Evolutionary conservation across 2,797 vertebrate species (phyloP), one percentile per base, ranked within the genome.

Genomic region (Sylvilagus floridanus): DNA sequence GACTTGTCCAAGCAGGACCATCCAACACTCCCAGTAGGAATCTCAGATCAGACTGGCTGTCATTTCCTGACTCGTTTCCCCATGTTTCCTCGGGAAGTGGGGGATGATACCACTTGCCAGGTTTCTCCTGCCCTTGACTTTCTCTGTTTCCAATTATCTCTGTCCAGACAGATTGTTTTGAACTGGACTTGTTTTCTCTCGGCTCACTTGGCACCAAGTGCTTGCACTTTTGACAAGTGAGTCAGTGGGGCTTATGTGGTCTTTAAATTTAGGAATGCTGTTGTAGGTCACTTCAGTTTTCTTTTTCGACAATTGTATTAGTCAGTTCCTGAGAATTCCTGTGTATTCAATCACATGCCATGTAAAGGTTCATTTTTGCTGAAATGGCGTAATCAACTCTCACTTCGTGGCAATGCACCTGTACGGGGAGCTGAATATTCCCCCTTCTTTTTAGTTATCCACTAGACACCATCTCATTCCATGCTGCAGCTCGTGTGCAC

Each of bases 211-310:
- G 63, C 57, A 93, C 26, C 77, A 77, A 83, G 0, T 91, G 60
- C 24, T 54, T 77, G 28, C 11, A 94, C 10, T 30, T 60, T 60
- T 94, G 65, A 93, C 37, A 76, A 65, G 54, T 30, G 19, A 79
- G 30, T 94, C 66, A 52, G 14, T 28, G 57, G 28, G 30, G 57
- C 11, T 88, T 81, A 54, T 32, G 35, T 11, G 17, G n/a, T 68
- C 85, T 96, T 60, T 82, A 68, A 92, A 76, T 73, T 90, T 62
- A 79, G 72, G 37, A 79, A 88, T 37, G 68, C 16, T 81, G 54
- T 1, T 60, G 28, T 30, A 85, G 30, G 42, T 73, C 84, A 73
- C 22, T 73, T 90, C 72, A 5, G 11, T 84, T 88, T 84, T 28
- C 7, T 85, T 89, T 86, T 60, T 50, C 54, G 81, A 77, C 2